Percentiles rank a stretch among this genome's conserved stretches.
Conservation (phyloP, 2,888 invertebrate genomes). For the Phymatocera aterrima region DNA sequence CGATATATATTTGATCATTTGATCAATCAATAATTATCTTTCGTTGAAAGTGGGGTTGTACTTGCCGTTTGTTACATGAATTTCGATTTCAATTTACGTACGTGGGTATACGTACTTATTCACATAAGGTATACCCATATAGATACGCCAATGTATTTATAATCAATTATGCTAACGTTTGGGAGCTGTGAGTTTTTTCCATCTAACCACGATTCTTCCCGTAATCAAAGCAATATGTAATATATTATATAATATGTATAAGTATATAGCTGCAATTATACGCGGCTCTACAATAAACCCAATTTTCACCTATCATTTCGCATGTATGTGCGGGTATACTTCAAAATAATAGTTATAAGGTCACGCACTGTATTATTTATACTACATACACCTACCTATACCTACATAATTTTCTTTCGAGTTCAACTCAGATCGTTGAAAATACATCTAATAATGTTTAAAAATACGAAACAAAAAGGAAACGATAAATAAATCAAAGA, state of each 20-base stretch:
- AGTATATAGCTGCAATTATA: conserved; percentile 34
- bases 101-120: not conserved
- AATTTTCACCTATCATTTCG: no score
- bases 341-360: not conserved
- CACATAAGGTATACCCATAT: not conserved
- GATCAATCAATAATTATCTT: not conserved
- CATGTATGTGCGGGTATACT: no score
- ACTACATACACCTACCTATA: not conserved
- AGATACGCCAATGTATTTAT: not conserved
- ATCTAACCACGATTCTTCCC: not conserved
- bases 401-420: conserved; percentile 12
- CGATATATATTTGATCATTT: no score
- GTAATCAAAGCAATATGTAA: conserved; percentile 40
- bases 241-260: no score
- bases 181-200: conserved; percentile 12
- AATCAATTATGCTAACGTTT: not conserved
- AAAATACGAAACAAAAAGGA: not conserved
- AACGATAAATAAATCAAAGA: not conserved
- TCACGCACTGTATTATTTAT: not conserved
- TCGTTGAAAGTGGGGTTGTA: conserved; percentile 35
- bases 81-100: not conserved
- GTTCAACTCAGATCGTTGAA: not conserved
- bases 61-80: not conserved
- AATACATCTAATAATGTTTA: not conserved
- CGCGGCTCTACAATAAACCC: conserved; percentile 31